Base-by-base conservation (phyloP, 2,888 invertebrate genomes). In the Anarsia innoxiella region DNA sequence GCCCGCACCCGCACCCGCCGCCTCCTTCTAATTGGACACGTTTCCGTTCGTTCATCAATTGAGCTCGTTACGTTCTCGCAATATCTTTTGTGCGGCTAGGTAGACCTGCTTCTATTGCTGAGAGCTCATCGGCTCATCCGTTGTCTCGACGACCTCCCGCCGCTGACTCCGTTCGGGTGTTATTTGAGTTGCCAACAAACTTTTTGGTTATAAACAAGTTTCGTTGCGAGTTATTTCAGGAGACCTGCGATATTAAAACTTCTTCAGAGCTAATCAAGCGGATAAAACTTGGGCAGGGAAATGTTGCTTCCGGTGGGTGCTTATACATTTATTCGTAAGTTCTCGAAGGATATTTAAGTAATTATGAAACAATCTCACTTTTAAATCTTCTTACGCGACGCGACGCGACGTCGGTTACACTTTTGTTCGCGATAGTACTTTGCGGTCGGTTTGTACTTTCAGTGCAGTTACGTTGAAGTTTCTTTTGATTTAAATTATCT, bases 1-100 rank as follows among this genome's bases (percentile, higher is more conserved):
- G 59, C 53, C 56, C 59, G 64, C 60, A 13, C 40, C 66, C 71
- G 65, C 60, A 48, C 50, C 66, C 65, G 72, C 78, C 78, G 75
- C 79, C 79, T 76, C 70, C 78, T 79, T 75, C 79, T 83, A 82
- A 83, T 83, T 83, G 83, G 80, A 78, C 82, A 79, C 79, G 80
- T 83, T 83, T 83, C 82, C 83, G 80, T 79, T 78, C 66, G 65
- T 77, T 79, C 82, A 70, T 80, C 82, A 82, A 82, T 83, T 82
- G 82, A 76, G 76, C 80, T 83, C 77, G 80, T 83, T 83, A 79
- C 69, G 72, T 61, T 61, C 64, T 63, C 63, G 63, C 70, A 63
- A 68, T 72, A 71, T 78, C 77, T 79, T 71, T 73, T 74, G 76
- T 73, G 64, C 53, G 53, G 58, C 59, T 56, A 49, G 41, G 37